Percentiles rank a stretch among this genome's conserved stretches.
These are phyloP conservation scores for Petaurus breviceps DNA, from an alignment of 2,113 vertebrate species.

Conservation along the genomic window DNA sequence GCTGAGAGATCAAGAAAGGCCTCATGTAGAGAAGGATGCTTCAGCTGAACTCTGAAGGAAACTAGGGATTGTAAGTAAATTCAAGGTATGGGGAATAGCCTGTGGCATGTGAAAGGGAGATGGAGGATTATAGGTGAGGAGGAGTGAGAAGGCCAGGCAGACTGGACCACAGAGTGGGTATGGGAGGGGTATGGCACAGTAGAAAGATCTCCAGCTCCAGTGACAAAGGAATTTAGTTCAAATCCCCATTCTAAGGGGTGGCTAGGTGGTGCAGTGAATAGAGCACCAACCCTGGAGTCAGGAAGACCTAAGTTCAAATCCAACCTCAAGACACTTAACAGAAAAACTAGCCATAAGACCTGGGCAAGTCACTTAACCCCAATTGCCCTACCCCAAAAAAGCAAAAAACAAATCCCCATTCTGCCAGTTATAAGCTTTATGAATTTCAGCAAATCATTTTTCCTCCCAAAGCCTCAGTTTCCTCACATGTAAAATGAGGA, in stretches of 20 bases:
- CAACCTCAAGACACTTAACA: too few relatives aligned
- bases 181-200: background rate
- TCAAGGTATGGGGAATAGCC: background rate
- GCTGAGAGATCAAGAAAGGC: too few relatives aligned
- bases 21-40: background rate
- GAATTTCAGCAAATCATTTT: background rate
- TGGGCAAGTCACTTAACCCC: too few relatives aligned
- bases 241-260: background rate
- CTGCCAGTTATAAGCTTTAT: background rate
- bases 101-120: background rate
- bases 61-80: background rate
- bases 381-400: too few relatives aligned
- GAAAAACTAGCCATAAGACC: too few relatives aligned
- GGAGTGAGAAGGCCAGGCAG: background rate
- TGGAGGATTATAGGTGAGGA: background rate
- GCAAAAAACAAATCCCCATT: background rate
- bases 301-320: too few relatives aligned
- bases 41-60: background rate
- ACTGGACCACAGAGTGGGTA: background rate
- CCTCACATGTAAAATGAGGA: background rate
- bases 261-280: too few relatives aligned
- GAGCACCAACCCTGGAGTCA: too few relatives aligned
- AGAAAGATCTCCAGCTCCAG: background rate
- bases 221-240: background rate
- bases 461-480: background rate